Evolutionary conservation across 1,140 invertebrate species (phyloP).

Genomic region (Saccostrea cuccullata): DNA sequence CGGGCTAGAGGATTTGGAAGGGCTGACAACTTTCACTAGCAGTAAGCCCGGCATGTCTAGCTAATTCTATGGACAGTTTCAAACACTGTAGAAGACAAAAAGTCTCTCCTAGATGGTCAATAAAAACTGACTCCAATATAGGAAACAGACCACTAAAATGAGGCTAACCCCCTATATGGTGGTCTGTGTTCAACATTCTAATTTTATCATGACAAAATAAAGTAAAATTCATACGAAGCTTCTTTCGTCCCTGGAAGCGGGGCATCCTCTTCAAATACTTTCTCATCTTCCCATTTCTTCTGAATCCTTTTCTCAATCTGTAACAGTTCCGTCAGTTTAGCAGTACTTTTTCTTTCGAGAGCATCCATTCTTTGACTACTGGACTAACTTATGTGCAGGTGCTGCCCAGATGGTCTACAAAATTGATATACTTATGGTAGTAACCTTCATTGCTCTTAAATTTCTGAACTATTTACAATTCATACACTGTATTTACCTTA

Average conservation of each 20-base stretch:
- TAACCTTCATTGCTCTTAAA: too few species aligned
- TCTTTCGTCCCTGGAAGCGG: slow-evolving; percentile 79
- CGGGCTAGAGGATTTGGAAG: too few species aligned
- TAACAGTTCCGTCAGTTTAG: slow-evolving; percentile 93
- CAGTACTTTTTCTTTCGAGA: slow-evolving; percentile 92
- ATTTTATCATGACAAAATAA: neutral
- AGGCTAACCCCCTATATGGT: too few species aligned
- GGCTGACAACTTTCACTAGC: too few species aligned
- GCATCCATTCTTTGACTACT: neutral
- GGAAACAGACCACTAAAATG: too few species aligned
- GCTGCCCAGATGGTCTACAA: neutral
- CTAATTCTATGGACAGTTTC: too few species aligned
- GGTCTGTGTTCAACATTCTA: neutral
- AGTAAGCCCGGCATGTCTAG: too few species aligned
- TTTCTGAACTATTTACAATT: too few species aligned
- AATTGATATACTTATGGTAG: neutral
- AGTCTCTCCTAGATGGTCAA: too few species aligned
- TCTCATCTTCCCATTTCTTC: slow-evolving; percentile 88
- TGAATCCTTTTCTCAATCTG: slow-evolving; percentile 91
- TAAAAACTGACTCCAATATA: too few species aligned
- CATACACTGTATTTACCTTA: too few species aligned
- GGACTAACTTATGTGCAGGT: neutral
- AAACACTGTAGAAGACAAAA: too few species aligned
- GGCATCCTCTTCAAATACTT: slow-evolving; percentile 90
- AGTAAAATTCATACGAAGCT: slow-evolving; percentile 66